Base-by-base conservation (phyloP, 2,797 vertebrate genomes). In the Pangasius djambal region DNA sequence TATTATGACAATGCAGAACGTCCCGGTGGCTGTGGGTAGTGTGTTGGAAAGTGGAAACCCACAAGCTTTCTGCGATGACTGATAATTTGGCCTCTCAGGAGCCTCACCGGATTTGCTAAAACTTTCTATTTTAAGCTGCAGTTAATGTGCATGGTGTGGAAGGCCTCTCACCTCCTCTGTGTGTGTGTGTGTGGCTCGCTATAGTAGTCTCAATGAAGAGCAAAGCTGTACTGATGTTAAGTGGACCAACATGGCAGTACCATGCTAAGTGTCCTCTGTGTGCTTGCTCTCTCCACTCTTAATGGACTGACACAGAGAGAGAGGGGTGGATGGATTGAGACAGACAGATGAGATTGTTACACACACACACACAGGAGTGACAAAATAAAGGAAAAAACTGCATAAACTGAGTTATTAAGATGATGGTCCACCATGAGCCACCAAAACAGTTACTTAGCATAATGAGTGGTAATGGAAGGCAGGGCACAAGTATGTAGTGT, bases 111-210 rank as follows among this genome's bases (percentile, higher is more conserved):
- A 92, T 87, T 86, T 87, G 88, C 87, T 87, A 65, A 92, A 91
- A 88, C 57, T 85, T 72, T 90, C 89, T 92, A 91, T 92, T 90
- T 91, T 88, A 86, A 85, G 89, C 34, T 61, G 86, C 86, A 81
- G 77, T 89, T 90, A 87, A 85, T 89, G 88, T 90, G 81, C 74
- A 69, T 83, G 79, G 81, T 83, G 89, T 86, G 84, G 79, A 77
- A 34, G 84, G 63, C 79, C 88, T 90, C 87, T 89, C 83, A 81
- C 77, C 86, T 86, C 50, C 50, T 31, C 13, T 81, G 40, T 59
- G 55, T 72, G 52, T 59, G 52, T 59, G 61, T 18, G 65, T 82
- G 90, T 86, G 52, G 37, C 57, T 77, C 25, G 12, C 44, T 90
- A 74, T 81, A 88, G 67, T 81, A 57, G 87, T 87, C 86, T 63